Conservation (phyloP, 2,797 vertebrate species). For the Amphiprion clarkii region DNA sequence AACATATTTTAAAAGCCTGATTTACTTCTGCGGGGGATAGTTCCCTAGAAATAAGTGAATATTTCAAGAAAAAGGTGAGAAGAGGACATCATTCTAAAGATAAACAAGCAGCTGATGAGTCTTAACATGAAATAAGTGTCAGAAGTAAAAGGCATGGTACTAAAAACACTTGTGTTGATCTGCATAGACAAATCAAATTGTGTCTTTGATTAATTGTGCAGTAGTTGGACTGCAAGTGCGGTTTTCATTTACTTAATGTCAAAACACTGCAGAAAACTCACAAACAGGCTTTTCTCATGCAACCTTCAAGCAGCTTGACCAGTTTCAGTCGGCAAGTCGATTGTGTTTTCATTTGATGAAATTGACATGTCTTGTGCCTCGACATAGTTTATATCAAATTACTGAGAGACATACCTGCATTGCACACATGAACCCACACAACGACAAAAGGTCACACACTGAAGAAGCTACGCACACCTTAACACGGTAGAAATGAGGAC, state of each 20-base stretch:
- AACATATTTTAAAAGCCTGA: not conserved
- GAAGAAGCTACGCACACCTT: not conserved
- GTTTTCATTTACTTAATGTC: conserved; percentile 3
- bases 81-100: not conserved
- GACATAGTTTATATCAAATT: conserved; percentile 14
- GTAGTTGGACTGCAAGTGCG: not conserved
- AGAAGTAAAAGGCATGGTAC: not conserved
- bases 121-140: not conserved
- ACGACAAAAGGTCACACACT: not conserved
- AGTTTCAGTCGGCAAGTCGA: conserved; percentile 3
- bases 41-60: not conserved
- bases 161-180: not conserved
- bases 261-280: conserved; percentile 11
- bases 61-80: not conserved
- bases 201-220: not conserved
- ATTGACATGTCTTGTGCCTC: conserved; percentile 1
- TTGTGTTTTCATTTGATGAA: not conserved
- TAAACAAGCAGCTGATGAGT: conserved; percentile 10
- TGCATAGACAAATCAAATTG: not conserved
- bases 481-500: not conserved
- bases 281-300: conserved; percentile 18
- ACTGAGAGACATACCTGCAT: not conserved
- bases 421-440: not conserved
- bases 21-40: not conserved
- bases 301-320: not conserved